Evolutionary conservation across 1,140 invertebrate species (phyloP).

Genomic region (Paraescarpia echinospica): DNA sequence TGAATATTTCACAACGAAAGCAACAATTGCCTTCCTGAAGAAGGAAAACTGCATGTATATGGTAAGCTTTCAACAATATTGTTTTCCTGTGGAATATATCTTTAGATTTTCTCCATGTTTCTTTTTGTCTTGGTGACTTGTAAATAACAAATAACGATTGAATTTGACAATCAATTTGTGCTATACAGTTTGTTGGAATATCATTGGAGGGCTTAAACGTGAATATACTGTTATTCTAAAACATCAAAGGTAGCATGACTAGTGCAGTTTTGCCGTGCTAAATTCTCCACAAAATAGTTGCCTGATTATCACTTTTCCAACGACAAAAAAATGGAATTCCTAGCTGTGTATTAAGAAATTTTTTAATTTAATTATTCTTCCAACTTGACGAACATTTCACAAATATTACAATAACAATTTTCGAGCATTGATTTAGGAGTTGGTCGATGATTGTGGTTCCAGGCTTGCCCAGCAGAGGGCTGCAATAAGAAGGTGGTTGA

Average conservation of each 20-base stretch:
- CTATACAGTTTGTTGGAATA: background rate
- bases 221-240: too few relatives aligned
- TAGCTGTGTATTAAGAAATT: too few relatives aligned
- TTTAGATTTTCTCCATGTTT: background rate
- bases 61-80: conserved; percentile 36
- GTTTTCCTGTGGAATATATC: background rate
- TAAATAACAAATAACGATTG: background rate
- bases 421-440: background rate
- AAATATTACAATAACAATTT: too few relatives aligned
- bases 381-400: too few relatives aligned
- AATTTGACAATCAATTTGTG: background rate
- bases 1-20: conserved; percentile 77
- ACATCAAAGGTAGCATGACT: too few relatives aligned
- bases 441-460: conserved; percentile 42
- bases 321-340: too few relatives aligned
- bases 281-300: too few relatives aligned
- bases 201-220: too few relatives aligned
- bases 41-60: conserved; percentile 81
- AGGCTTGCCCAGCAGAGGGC: conserved; percentile 79
- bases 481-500: conserved; percentile 95
- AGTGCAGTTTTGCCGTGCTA: too few relatives aligned
- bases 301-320: too few relatives aligned
- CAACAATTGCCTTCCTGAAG: conserved; percentile 69
- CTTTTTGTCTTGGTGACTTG: background rate
- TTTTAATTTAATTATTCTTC: too few relatives aligned